Conservation (phyloP, 1,140 invertebrate species). For the Bombus difficillimus region DNA sequence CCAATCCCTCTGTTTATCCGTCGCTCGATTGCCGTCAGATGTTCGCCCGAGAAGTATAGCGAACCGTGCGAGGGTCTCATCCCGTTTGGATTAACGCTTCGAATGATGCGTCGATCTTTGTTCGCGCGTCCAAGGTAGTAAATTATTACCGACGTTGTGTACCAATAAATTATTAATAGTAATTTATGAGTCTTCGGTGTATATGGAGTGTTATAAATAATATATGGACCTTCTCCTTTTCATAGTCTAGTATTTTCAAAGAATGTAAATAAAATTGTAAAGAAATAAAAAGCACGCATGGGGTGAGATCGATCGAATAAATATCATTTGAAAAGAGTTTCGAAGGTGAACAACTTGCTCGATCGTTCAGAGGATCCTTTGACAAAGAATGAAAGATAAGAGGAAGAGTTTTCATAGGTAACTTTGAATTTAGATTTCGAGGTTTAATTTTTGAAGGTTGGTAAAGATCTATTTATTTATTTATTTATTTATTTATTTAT, state of each 20-base stretch:
- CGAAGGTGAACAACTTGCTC: background rate
- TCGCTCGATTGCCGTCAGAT: background rate
- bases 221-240: background rate
- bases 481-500: too few species aligned
- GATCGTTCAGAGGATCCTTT: background rate
- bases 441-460: too few species aligned
- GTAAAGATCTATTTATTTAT: too few species aligned
- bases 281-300: too few species aligned
- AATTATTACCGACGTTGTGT: background rate
- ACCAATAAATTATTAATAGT: background rate
- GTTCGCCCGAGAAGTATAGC: background rate
- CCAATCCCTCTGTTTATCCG: slow-evolving; percentile 1
- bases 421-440: too few species aligned
- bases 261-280: too few species aligned
- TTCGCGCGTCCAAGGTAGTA: background rate
- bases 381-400: background rate
- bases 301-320: too few species aligned
- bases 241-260: too few species aligned
- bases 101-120: background rate
- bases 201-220: background rate
- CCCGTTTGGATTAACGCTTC: slow-evolving; percentile 2
- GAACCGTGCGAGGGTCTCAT: background rate
- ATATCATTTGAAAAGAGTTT: background rate
- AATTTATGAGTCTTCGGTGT: background rate
- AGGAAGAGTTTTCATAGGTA: background rate